Evolutionary conservation across 2,888 invertebrate genomes (phyloP), one percentile per base, ranked within the genome.

Genomic region (Anoplius nigerrimus): DNA sequence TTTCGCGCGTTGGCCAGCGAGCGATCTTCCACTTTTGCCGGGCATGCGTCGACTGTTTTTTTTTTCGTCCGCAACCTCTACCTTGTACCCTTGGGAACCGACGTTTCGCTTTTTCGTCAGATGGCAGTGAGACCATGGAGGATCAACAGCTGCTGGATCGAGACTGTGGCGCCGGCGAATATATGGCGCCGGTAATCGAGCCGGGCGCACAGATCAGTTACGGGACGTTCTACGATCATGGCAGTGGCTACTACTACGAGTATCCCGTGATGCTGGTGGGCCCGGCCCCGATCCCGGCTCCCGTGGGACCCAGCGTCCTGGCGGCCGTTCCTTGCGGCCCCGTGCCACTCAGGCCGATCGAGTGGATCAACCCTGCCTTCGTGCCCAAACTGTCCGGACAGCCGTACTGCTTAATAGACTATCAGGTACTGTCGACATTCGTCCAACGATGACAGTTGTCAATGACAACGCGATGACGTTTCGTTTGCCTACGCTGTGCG

Each of bases 341-440:
- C 24, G 87, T 90, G 45, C 90, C 90, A 21, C 81, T 90, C 20
- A 88, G 90, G 74, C 89, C 90, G 60, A 86, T 90, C 46, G 90
- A 90, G 61, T 90, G 90, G 90, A 88, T 89, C 80, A 89, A 89
- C 79, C 90, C 90, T 55, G 84, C 85, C 54, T 86, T 85, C 72
- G 82, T 87, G 73, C 85, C 88, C 66, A 84, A 87, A 80, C 69
- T 85, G 62, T 81, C 76, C 62, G 81, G 78, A 55, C 85, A 86
- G 58, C 85, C 83, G 61, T 87, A 86, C 74, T 85, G 86, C 68
- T 75, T 86, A 65, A 80, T 88, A 79, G 84, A 87, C 67, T 60
- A 61, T 51, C 52, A 53, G 34, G 24, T 24, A 34, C 11, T 3
- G 34, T 24, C 24, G 27, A 5, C 6, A 6, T 2, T 27, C 6